Base-by-base conservation (phyloP, 53 echinoderm and acorn worm genomes). In the Antedon mediterranea region DNA sequence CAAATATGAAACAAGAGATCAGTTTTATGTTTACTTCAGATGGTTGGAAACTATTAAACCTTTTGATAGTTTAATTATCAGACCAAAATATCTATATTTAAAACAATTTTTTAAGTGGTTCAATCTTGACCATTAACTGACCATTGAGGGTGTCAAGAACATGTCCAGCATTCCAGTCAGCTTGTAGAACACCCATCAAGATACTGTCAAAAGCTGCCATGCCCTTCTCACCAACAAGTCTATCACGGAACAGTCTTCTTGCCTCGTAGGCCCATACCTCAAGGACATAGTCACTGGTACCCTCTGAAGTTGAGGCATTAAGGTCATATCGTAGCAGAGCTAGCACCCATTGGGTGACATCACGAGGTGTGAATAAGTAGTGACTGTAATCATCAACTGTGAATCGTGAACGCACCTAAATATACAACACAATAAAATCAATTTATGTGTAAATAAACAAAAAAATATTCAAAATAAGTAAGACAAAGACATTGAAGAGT, bases 231-330 rank as follows among this genome's bases (percentile, higher is more conserved):
- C 93, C 93, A 23, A 93, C 98, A 57, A 98, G 83, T 71, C 90
- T 78, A 80, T 98, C 98, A 28, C 90, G 78, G 82, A 98, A 98
- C 57, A 93, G 81, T 9, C 98, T 82, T 32, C 88, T 76, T 0
- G 92, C 98, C 85, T 98, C 98, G 42, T 98, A 98, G 71, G 93
- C 90, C 90, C 88, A 93, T 31, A 98, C 86, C 88, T 98, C 93
- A 74, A 98, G 78, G 57, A 98, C 86, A 34, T 93, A 82, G 43
- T 98, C 98, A 33, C 85, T 86, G 84, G 86, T 85, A 44, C 84
- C 85, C 79, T 98, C 98, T n/a, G 89, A 87, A 0, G 87, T 76
- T 6, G 78, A 74, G 0, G 85, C 77, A n/a, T 88, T 77, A 0
- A 98, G 90, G 84, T 98, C 98, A 37, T 98, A 98, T 28, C 98